Evolutionary conservation across 2,797 vertebrate genomes (phyloP).

Genomic region (Urosaurus nigricauda): DNA sequence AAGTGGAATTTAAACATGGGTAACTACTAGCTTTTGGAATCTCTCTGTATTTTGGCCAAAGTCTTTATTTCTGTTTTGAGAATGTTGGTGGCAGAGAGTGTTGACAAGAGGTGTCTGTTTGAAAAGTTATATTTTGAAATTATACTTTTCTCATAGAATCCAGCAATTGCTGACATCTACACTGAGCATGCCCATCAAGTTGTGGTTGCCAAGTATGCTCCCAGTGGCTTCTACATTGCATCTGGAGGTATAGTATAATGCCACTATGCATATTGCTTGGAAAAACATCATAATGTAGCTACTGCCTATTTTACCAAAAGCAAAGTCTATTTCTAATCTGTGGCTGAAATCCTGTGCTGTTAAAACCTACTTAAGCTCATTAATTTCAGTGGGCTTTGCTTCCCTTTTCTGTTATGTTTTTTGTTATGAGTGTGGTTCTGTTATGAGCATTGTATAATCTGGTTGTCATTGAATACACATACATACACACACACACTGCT

Average conservation of each 20-base stretch:
- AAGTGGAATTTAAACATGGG: neutral
- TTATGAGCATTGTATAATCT: neutral
- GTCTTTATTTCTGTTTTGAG: neutral
- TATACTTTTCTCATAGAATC: constrained; percentile 83
- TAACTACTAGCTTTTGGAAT: neutral
- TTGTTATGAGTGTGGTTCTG: too few species aligned
- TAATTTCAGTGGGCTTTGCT: neutral
- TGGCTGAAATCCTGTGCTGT: neutral
- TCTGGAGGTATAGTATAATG: constrained; percentile 88
- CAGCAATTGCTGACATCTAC: constrained; percentile 94
- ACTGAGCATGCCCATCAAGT: constrained; percentile 94
- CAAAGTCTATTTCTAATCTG: neutral
- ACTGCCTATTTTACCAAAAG: neutral
- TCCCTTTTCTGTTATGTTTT: too few species aligned
- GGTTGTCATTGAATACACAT: neutral
- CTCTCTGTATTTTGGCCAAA: neutral
- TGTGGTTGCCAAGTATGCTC: constrained; percentile 94
- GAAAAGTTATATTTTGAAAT: constrained; percentile 14
- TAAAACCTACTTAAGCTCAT: neutral
- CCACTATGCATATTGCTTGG: neutral
- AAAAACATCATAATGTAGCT: neutral
- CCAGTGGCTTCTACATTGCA: constrained; percentile 97
- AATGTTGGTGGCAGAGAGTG: too few species aligned
- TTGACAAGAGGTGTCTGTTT: neutral
- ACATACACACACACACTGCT: too few species aligned